A percentile compares a stretch with the other conserved stretches of the same genome.
These are phyloP conservation scores for Heliopora coerulea DNA, from an alignment of 92 coral and sea anemone species.

Conservation along the genomic window DNA sequence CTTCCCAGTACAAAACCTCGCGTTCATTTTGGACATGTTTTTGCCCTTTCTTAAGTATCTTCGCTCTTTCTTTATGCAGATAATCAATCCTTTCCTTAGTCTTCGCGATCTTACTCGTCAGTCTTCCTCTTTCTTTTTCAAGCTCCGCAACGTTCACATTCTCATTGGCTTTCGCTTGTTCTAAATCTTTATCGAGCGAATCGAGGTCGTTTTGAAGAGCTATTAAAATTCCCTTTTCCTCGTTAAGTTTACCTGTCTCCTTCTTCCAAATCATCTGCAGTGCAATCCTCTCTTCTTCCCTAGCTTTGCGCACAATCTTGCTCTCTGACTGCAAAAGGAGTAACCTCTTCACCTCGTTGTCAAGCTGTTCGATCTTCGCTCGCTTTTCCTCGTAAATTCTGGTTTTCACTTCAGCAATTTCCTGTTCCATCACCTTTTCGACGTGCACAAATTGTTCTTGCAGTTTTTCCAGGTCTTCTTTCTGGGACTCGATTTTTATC, in stretches of 20 bases:
- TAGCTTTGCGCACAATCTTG: conserved; percentile 58
- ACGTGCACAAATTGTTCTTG: conserved; percentile 66
- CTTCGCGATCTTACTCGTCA: conserved; percentile 57
- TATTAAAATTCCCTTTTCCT: conserved; percentile 59
- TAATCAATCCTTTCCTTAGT: conserved; percentile 56
- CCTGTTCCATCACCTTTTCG: conserved; percentile 75
- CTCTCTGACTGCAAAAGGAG: conserved; percentile 75
- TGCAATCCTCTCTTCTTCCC: conserved; percentile 61
- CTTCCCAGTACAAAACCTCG: conserved; percentile 77
- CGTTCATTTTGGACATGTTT: conserved; percentile 66
- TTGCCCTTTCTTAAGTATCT: conserved; percentile 59
- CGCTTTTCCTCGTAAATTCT: conserved; percentile 78
- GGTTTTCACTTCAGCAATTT: conserved; percentile 68
- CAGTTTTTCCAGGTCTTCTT: conserved; percentile 71
- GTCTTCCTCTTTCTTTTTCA: conserved; percentile 60
- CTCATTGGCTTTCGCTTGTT: conserved; percentile 58
- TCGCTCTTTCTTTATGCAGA: conserved; percentile 61
- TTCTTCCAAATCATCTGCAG: conserved; percentile 72
- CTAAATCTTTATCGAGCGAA: conserved; percentile 64
- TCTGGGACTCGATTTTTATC: conserved; percentile 61
- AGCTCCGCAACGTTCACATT: conserved; percentile 69
- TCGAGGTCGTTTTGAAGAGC: conserved; percentile 66
- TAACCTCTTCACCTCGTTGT: conserved; percentile 74
- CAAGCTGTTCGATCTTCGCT: conserved; percentile 64
- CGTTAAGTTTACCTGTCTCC: conserved; percentile 61